Conservation (phyloP, 2,888 invertebrate species). For the Apocheima hispidaria region DNA sequence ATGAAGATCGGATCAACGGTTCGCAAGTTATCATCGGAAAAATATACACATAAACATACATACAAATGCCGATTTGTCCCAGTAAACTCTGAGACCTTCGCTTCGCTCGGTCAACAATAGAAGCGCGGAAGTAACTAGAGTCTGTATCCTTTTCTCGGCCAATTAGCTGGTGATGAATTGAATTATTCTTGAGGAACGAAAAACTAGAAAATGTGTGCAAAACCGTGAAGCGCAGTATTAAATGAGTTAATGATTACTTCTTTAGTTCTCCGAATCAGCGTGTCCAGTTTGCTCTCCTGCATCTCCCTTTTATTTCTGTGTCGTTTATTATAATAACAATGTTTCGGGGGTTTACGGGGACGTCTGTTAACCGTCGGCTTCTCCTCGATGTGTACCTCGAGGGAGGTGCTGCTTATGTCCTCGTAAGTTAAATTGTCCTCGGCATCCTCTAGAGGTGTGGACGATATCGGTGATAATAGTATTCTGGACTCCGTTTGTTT, state of each 20-base stretch:
- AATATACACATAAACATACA: no score
- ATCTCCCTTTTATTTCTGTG: not conserved
- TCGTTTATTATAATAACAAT: not conserved
- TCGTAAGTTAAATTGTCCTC: slow-evolving; percentile 25
- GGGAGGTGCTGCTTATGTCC: slow-evolving; percentile 33
- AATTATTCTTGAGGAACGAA: no score
- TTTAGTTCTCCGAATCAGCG: slow-evolving; percentile 55
- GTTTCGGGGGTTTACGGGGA: not conserved
- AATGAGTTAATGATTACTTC: slow-evolving; percentile 47
- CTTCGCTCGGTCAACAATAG: no score
- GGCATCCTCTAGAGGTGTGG: slow-evolving; percentile 7
- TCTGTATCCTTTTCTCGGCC: no score
- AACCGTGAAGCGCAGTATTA: not conserved
- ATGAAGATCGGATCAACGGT: no score
- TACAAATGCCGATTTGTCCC: no score
- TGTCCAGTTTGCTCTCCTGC: slow-evolving; percentile 52
- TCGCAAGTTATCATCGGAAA: no score
- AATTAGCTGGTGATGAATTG: no score
- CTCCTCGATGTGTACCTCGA: slow-evolving; percentile 15
- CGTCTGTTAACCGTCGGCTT: slow-evolving; percentile 33
- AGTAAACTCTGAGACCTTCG: no score
- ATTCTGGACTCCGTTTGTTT: slow-evolving; percentile 9
- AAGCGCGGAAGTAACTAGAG: no score
- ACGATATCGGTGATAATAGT: slow-evolving; percentile 19
- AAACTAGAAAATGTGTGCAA: no score